Evolutionary conservation across 2,113 vertebrate genomes (phyloP).

Genomic region (Sminthopsis crassicaudata): DNA sequence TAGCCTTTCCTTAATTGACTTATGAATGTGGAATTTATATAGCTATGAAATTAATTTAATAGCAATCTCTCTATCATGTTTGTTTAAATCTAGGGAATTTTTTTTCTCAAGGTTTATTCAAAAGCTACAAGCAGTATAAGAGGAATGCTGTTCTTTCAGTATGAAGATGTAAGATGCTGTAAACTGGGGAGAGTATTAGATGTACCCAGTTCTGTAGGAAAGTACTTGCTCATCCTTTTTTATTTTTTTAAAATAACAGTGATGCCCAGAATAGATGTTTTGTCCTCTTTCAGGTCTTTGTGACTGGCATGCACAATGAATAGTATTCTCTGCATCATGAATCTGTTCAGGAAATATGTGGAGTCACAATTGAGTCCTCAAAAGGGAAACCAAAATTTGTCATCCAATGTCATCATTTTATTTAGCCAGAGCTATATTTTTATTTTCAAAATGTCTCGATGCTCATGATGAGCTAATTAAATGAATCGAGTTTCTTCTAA

Average conservation of each 20-base stretch:
- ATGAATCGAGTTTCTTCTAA: not conserved
- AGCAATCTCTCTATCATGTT: not conserved
- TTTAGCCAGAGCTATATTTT: not conserved
- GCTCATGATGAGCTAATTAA: constrained; percentile 18
- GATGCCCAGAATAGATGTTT: not conserved
- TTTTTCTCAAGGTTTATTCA: not conserved
- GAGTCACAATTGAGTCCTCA: not conserved
- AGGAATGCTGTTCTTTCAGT: not conserved
- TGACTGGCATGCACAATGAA: not conserved
- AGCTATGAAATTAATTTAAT: not conserved
- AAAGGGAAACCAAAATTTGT: not conserved
- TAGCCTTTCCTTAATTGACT: not conserved
- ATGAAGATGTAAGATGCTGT: not conserved
- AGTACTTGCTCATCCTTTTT: not conserved
- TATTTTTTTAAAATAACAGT: not conserved
- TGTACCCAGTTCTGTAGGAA: not conserved
- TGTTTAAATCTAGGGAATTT: not conserved
- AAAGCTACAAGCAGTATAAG: not conserved
- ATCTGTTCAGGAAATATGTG: not conserved
- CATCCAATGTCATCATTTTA: not conserved
- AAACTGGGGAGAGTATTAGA: not conserved
- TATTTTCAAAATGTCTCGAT: constrained; percentile 12
- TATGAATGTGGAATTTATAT: accelerated
- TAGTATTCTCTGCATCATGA: not conserved
- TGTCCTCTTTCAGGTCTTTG: not conserved